These are phyloP conservation scores for Dreissena polymorpha DNA, from an alignment of 1,140 invertebrate genomes.

Conservation along the genomic window DNA sequence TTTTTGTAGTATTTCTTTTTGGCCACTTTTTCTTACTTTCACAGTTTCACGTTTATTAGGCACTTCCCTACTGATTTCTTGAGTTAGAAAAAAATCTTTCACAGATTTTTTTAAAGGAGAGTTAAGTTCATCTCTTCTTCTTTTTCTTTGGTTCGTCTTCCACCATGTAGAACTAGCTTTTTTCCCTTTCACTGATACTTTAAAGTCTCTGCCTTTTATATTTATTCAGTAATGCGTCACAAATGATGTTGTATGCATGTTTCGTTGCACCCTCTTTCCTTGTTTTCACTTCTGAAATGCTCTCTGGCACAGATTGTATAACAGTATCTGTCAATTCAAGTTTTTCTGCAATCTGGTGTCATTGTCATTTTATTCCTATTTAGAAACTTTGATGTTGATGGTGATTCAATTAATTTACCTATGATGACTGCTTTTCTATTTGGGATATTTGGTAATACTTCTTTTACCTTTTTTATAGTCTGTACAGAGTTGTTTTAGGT, in stretches of 20 bases:
- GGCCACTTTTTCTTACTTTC: conserved; percentile 36
- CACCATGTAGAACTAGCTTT: conserved; percentile 25
- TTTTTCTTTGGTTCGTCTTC: conserved; percentile 40
- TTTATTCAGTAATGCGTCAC: conserved; percentile 36
- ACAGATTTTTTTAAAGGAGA: conserved; percentile 21
- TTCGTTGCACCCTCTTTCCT: no score
- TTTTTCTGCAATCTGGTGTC: no score
- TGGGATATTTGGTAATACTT: conserved; percentile 23
- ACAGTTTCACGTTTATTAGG: conserved; percentile 52
- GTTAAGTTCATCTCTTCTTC: conserved; percentile 21
- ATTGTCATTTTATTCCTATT: conserved; percentile 11
- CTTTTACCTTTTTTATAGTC: conserved; percentile 32
- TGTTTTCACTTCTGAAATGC: no score
- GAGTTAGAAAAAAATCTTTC: conserved; percentile 38
- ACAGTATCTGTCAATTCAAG: no score
- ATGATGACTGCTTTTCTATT: conserved; percentile 37
- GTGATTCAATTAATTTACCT: conserved; percentile 38
- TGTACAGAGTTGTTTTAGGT: conserved; percentile 7
- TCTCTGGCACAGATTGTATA: no score
- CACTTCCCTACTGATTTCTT: conserved; percentile 53
- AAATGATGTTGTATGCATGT: no score
- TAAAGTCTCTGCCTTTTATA: conserved; percentile 23
- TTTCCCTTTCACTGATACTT: conserved; percentile 30
- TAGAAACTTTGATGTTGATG: conserved; percentile 32
- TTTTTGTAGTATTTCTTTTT: conserved; percentile 46